Base-by-base conservation (phyloP, 2,113 vertebrate genomes). In the Dicerorhinus sumatrensis region DNA sequence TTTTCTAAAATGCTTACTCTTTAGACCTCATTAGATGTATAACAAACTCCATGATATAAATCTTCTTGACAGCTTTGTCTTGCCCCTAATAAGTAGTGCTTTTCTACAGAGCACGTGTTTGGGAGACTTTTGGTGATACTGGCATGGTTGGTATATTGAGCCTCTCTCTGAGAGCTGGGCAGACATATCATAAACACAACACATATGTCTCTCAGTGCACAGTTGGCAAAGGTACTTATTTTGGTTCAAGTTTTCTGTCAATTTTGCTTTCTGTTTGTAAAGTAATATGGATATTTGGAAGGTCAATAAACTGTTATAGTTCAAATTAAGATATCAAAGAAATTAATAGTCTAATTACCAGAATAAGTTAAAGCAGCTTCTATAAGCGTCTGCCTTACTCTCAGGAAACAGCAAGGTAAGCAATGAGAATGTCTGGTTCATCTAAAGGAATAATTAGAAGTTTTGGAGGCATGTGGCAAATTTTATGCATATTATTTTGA, bases 21-120 rank as follows among this genome's bases (percentile, higher is more conserved):
- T 81, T 56, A 82, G 46, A 62, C 13, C 85, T 91, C 75, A 80
- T 69, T 90, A 58, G 31, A 91, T 48, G 25, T 42, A 77, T 29
- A 83, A 85, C 36, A 89, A 86, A 85, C 60, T 82, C n/a, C 13
- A 82, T 36, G 21, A 84, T 75, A 89, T 54, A 93, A 93, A 94
- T 92, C n/a, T 89, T 94, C 54, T 75, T 85, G 81, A 91, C 82
- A 93, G 46, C 14, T 58, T 91, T 89, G 60, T 89, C 85, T 91
- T 94, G 46, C 4, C 69, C 33, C 14, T 85, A 39, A 56, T 92
- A 81, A 85, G 6, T 2, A 60, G 72, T 63, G 23, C 29, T 89
- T 97, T 88, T 92, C 56, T 46, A 54, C 36, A 90, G n/a, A 91
- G 17, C 6, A 11, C 20, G 42, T 91, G 42, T 46, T 86, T 29